Evolutionary conservation across 1,140 invertebrate species (phyloP), one percentile per base, ranked within the genome.

Genomic region (Ctenoplectra terminalis): DNA sequence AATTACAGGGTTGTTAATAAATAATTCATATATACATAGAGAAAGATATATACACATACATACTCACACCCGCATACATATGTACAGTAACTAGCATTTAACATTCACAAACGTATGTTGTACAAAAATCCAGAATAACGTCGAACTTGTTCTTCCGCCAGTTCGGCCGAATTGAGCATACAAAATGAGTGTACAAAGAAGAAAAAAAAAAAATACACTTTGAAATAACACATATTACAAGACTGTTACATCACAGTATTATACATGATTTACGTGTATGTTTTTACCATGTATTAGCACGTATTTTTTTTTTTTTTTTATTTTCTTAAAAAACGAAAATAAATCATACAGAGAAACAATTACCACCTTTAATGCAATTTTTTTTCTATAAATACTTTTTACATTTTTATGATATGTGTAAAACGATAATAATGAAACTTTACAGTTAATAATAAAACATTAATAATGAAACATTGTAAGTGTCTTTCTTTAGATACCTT

Each of bases 11-110:
- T 76, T 72, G 54, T 87, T 86, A 87, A 87, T 87, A 87, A 87
- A 87, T 84, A 87, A 87, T 86, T 86, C 43, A n/a, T 83, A 85
- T 83, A 77, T 77, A 85, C 67, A 83, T 54, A 79, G 52, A 72
- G 43, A 69, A 56, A 60, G 34, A 52, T 67, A 73, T 70, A 70
- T 67, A 84, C 37, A 85, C 40, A 66, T 64, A 74, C 31, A 78
- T 70, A 71, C 46, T 54, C 58, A 50, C 56, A 58, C 56, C 34
- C 29, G 31, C 63, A 78, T 58, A 84, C 56, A 66, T 86, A 87
- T 87, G 46, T 87, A 87, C 86, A 87, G 29, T 87, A 85, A 83
- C 9, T 87, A 86, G 73, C 63, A 77, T 43, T 37, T 78, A 86
- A 80, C 72, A 74, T 37, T 77, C 83, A 63, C 54, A 84, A 70